Evolutionary conservation across 2,113 vertebrate genomes (phyloP).

Genomic region (Callospermophilus lateralis): DNA sequence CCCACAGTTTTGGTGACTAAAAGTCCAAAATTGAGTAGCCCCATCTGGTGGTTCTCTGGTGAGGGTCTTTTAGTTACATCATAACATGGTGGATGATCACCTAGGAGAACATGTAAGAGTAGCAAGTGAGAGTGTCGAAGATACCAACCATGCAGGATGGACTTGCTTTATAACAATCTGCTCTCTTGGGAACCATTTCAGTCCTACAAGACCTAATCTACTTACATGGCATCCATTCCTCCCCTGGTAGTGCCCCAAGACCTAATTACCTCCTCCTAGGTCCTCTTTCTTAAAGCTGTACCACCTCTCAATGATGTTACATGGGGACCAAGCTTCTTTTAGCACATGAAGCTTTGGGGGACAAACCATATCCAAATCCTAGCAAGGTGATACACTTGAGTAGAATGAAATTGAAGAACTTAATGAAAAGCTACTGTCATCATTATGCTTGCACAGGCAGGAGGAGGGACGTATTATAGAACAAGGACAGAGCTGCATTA

Average conservation of each 20-base stretch:
- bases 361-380: background rate
- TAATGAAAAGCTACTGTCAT: background rate
- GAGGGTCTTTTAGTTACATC: background rate
- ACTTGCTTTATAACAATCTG: background rate
- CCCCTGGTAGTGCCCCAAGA: background rate
- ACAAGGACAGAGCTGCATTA: background rate
- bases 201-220: background rate
- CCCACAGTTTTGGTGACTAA: background rate
- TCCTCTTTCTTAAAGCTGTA: background rate
- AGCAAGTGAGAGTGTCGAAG: background rate
- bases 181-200: background rate
- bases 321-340: background rate
- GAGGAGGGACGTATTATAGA: background rate
- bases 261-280: background rate
- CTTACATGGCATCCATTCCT: background rate
- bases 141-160: background rate
- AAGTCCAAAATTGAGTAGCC: background rate
- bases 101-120: rapidly evolving
- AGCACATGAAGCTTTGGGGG: background rate
- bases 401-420: background rate
- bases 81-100: background rate
- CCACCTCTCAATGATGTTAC: background rate
- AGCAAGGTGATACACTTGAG: background rate
- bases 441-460: background rate
- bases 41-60: background rate